Evolutionary conservation across 2,888 invertebrate species (phyloP).

Genomic region (Physocephala rufipes): DNA sequence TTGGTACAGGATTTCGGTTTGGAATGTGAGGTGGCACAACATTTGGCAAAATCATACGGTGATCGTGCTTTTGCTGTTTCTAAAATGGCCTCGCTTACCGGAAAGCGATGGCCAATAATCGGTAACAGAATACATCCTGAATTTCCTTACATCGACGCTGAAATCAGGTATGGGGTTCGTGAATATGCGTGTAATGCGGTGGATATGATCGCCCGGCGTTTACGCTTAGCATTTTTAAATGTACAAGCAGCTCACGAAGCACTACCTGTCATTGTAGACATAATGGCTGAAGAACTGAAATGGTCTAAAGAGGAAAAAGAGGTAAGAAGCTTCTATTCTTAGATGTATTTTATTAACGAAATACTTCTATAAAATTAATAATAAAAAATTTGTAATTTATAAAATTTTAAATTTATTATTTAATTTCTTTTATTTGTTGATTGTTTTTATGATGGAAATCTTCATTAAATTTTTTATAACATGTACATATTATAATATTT

Average conservation of each 20-base stretch:
- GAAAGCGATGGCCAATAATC: conserved; percentile 98
- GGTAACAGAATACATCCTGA: conserved; percentile 96
- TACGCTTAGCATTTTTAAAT: conserved; percentile 95
- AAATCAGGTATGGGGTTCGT: conserved; percentile 88
- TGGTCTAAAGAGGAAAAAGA: conserved; percentile 85
- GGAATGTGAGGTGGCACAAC: conserved; percentile 97
- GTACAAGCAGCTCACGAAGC: conserved; percentile 97
- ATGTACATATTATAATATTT: conserved; percentile 45
- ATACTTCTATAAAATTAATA: not conserved
- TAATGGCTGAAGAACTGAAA: conserved; percentile 96
- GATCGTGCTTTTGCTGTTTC: conserved; percentile 98
- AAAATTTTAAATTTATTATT: not conserved
- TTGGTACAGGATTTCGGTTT: conserved; percentile 98
- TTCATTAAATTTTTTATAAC: no score
- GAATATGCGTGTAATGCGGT: conserved; percentile 97
- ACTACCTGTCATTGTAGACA: conserved; percentile 87
- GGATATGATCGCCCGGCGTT: conserved; percentile 94
- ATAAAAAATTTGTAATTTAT: not conserved
- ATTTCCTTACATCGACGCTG: conserved; percentile 99
- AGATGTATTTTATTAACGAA: not conserved
- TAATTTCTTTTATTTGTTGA: conserved; percentile 3
- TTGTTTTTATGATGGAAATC: conserved; percentile 11
- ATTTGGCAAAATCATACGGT: conserved; percentile 94
- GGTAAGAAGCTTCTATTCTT: conserved; percentile 58
- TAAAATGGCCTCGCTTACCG: conserved; percentile 94